Conservation (phyloP, 2,797 vertebrate species). For the Allobates femoralis region DNA sequence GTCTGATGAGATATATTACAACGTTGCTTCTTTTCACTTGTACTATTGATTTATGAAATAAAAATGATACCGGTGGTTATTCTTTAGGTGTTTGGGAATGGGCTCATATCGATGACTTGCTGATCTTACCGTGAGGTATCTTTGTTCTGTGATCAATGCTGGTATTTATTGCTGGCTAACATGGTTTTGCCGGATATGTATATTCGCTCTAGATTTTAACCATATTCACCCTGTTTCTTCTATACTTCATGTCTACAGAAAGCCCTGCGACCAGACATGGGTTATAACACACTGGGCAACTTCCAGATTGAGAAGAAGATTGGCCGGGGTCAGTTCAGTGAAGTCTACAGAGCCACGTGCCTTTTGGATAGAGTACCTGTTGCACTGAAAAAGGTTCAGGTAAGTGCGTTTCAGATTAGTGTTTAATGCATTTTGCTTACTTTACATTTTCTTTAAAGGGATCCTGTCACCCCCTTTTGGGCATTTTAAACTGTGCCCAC, state of each 20-base stretch:
- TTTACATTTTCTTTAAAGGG: not conserved
- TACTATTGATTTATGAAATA: too few species aligned
- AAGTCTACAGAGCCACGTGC: constrained; percentile 93
- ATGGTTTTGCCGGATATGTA: not conserved
- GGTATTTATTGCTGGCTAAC: not conserved
- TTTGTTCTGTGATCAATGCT: not conserved
- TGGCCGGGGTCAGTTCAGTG: constrained; percentile 95
- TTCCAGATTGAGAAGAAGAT: constrained; percentile 97
- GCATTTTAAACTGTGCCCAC: too few species aligned
- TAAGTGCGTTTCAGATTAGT: constrained; percentile 67
- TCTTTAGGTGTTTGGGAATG: not conserved
- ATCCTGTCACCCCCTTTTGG: too few species aligned
- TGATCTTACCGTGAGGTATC: not conserved
- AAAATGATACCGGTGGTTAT: too few species aligned
- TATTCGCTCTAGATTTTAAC: not conserved
- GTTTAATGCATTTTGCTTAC: not conserved
- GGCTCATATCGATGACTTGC: not conserved
- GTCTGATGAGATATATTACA: too few species aligned
- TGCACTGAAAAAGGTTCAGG: constrained; percentile 98
- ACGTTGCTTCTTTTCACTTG: too few species aligned
- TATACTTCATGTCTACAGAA: constrained; percentile 77
- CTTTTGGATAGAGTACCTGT: constrained; percentile 90
- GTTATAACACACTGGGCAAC: constrained; percentile 91
- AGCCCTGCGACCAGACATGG: constrained; percentile 91
- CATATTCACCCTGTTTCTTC: not conserved